Conservation (phyloP, 2,113 vertebrate genomes). For the Columba janthina region DNA sequence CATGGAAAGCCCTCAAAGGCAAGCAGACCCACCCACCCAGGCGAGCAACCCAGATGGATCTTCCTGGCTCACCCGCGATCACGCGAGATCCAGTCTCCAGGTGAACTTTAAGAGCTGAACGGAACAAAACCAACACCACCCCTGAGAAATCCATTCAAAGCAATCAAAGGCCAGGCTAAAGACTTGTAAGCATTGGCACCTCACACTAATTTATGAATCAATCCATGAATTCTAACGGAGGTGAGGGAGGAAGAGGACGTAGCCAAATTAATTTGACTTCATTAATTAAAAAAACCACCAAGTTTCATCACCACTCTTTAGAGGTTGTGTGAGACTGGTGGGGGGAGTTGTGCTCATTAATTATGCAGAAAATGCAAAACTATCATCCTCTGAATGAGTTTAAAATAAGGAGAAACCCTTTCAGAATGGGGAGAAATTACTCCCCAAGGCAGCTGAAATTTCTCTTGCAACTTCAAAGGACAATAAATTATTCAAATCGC, state of each 20-base stretch:
- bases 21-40: neutral
- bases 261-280: slow-evolving; percentile 55
- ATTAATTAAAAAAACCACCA: slow-evolving; percentile 64
- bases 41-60: neutral
- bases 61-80: neutral
- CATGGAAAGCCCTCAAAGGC: neutral
- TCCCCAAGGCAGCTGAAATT: slow-evolving; percentile 75
- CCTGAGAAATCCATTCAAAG: neutral
- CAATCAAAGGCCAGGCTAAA: neutral
- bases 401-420: slow-evolving; percentile 67
- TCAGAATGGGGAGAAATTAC: slow-evolving; percentile 68
- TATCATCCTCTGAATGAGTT: slow-evolving; percentile 60
- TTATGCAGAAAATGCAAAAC: slow-evolving; percentile 68
- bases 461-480: slow-evolving; percentile 81
- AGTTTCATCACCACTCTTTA: slow-evolving; percentile 26
- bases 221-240: neutral
- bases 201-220: slow-evolving; percentile 7
- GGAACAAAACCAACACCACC: neutral
- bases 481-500: slow-evolving; percentile 84
- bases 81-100: neutral
- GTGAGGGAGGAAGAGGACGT: slow-evolving; percentile 10
- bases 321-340: neutral
- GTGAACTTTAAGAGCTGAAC: neutral
- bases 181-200: neutral
- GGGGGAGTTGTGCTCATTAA: slow-evolving; percentile 41